phyloP scores from a whole-genome alignment of 2,888 invertebrate genomes.

The Stenotaenia linearis region DNA sequence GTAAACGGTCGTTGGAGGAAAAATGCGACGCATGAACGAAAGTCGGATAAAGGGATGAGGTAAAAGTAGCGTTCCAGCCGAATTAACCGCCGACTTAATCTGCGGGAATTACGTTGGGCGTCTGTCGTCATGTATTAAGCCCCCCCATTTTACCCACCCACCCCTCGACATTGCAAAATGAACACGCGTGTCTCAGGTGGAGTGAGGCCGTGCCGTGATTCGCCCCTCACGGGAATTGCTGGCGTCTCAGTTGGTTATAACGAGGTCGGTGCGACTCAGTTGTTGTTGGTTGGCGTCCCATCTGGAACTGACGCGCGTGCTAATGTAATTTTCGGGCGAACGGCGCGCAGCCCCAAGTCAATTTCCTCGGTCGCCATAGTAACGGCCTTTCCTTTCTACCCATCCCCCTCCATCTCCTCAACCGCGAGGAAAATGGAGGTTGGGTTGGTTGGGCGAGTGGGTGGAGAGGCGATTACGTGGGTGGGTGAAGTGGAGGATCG shows the following conservation, averaged over 20 bases:
- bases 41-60: background rate
- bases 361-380: constrained; percentile 1
- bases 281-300: constrained; percentile 9
- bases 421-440: background rate
- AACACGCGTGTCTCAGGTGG: background rate
- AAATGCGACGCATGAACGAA: background rate
- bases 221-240: background rate
- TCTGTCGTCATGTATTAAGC: background rate
- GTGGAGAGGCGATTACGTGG: background rate
- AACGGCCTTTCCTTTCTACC: background rate
- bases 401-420: background rate
- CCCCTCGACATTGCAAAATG: background rate
- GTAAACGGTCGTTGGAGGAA: background rate
- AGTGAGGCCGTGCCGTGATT: background rate
- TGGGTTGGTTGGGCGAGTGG: background rate
- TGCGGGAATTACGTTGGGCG: background rate
- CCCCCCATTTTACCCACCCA: background rate
- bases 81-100: background rate
- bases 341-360: constrained; percentile 9
- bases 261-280: background rate
- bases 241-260: background rate
- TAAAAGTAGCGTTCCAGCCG: background rate
- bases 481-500: background rate
- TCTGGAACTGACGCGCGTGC: constrained; percentile 9
- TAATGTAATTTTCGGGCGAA: constrained; percentile 9